phyloP scores from a whole-genome alignment of 2,113 vertebrate genomes.

The Heptranchias perlo region DNA sequence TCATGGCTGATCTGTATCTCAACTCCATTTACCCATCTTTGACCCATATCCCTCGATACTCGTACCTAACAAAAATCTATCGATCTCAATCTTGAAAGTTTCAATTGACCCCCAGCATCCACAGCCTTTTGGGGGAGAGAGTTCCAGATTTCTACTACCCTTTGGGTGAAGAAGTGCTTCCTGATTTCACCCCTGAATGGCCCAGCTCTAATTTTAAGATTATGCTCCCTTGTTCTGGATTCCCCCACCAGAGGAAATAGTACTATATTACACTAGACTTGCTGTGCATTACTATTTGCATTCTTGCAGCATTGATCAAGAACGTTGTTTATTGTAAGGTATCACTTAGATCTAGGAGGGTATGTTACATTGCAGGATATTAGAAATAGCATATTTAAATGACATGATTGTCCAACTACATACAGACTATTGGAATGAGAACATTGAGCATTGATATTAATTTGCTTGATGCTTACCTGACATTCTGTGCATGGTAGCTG shows the following conservation, averaged over 20 bases:
- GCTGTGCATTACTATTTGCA: neutral
- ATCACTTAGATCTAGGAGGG: neutral
- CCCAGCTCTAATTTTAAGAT: neutral
- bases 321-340: neutral
- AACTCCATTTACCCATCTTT: neutral
- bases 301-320: neutral
- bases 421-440: neutral
- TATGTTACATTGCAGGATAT: neutral
- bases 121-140: neutral
- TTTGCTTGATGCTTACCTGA: neutral
- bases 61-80: neutral
- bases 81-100: too few relatives aligned
- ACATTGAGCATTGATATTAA: neutral
- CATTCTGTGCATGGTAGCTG: neutral
- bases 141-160: neutral
- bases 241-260: neutral
- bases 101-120: neutral
- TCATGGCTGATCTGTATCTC: neutral
- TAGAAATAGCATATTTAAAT: neutral
- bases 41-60: neutral
- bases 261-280: neutral
- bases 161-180: neutral
- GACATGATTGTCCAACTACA: neutral
- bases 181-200: neutral
- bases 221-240: neutral